Evolutionary conservation across 2,797 vertebrate genomes (phyloP).

Genomic region (Pseudomugil tenellus): DNA sequence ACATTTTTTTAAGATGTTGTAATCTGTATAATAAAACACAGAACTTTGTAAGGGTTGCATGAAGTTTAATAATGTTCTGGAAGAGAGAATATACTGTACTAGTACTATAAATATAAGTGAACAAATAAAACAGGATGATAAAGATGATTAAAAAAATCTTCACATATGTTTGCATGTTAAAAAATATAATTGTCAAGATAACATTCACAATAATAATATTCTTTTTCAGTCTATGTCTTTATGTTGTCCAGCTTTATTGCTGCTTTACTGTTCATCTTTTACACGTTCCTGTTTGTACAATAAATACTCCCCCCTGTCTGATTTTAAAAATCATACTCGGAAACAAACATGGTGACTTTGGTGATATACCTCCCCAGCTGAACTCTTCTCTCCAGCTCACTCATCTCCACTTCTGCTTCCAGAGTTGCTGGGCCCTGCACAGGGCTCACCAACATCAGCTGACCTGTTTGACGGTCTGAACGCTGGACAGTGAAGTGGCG

Average conservation of each 20-base stretch:
- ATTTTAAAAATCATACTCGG: constrained; percentile 86
- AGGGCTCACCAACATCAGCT: constrained; percentile 86
- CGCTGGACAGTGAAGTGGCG: constrained; percentile 84
- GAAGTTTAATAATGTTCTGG: constrained; percentile 45
- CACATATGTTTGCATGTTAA: constrained; percentile 16
- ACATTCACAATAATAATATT: constrained; percentile 36
- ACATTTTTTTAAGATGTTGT: constrained; percentile 2
- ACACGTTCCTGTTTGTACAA: constrained; percentile 8
- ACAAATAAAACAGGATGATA: constrained; percentile 40
- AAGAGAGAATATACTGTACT: constrained; percentile 4
- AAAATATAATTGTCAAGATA: constrained; percentile 16
- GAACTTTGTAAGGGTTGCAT: constrained; percentile 17
- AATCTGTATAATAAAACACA: constrained; percentile 22
- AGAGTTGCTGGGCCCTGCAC: constrained; percentile 83
- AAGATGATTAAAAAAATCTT: constrained; percentile 23
- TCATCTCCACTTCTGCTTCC: constrained; percentile 92
- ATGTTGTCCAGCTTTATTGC: constrained; percentile 14
- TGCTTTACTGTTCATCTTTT: constrained; percentile 12
- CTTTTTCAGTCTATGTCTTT: constrained; percentile 10
- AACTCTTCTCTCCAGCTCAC: constrained; percentile 82
- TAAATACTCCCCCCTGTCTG: constrained; percentile 1
- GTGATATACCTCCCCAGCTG: constrained; percentile 88
- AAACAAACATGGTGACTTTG: constrained; percentile 87
- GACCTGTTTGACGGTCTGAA: constrained; percentile 83
- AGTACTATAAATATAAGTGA: constrained; percentile 29